These are phyloP conservation scores for Mustela nigripes DNA, from an alignment of 2,113 vertebrate species.

Conservation along the genomic window DNA sequence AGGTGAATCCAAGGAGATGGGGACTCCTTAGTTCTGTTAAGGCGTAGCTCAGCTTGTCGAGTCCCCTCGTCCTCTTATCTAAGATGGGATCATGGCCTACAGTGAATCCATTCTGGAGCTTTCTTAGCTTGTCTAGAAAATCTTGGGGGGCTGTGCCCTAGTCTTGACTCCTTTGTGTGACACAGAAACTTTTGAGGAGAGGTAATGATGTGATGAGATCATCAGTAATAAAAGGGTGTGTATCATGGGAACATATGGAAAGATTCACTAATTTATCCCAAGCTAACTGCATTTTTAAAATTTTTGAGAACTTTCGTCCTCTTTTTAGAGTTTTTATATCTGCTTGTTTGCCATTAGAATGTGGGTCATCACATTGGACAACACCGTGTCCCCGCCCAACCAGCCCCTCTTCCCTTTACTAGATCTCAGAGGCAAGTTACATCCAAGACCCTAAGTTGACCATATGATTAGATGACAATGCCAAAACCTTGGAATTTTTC, in stretches of 20 bases:
- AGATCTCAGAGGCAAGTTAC: neutral
- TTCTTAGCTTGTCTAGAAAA: neutral
- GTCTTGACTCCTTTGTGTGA: neutral
- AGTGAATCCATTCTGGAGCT: neutral
- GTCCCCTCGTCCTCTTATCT: neutral
- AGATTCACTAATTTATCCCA: neutral
- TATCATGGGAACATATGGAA: neutral
- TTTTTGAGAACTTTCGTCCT: neutral
- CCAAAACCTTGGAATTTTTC: constrained; percentile 67
- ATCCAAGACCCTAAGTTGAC: neutral
- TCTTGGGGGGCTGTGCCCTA: neutral
- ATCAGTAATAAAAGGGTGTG: neutral
- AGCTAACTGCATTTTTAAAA: neutral
- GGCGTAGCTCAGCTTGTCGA: neutral
- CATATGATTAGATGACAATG: neutral
- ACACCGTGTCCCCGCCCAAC: neutral
- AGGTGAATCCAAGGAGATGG: neutral
- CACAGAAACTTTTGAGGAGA: neutral
- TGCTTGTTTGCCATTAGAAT: neutral
- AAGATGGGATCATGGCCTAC: neutral
- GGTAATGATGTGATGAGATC: neutral
- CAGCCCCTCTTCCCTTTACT: neutral
- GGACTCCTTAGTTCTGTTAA: neutral
- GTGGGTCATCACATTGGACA: neutral
- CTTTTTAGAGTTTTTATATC: neutral